Conservation (phyloP, 2,797 vertebrate genomes). For the Eulemur albifrons region DNA sequence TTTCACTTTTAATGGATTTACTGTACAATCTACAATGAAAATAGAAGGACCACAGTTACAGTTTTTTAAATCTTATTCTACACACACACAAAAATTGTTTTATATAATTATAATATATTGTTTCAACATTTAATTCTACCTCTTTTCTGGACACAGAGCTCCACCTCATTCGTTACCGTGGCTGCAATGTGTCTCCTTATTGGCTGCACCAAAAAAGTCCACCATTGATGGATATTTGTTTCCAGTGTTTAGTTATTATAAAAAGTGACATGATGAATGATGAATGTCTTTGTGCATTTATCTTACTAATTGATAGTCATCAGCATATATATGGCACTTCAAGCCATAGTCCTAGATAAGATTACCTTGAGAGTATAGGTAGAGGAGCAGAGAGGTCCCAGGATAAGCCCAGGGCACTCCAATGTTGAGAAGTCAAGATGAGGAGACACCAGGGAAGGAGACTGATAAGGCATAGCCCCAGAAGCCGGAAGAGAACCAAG, state of each 20-base stretch:
- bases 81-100: neutral
- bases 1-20: conserved; percentile 13
- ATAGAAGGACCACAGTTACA: neutral
- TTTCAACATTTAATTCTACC: neutral
- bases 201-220: neutral
- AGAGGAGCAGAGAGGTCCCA: neutral
- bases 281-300: neutral
- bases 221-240: neutral
- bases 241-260: neutral
- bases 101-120: neutral
- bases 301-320: neutral
- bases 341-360: neutral
- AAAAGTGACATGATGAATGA: neutral
- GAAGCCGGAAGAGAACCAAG: neutral
- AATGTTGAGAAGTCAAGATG: neutral
- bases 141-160: neutral
- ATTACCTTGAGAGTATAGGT: neutral
- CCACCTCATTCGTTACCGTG: neutral
- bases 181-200: neutral
- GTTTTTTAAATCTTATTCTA: neutral
- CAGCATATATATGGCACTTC: neutral
- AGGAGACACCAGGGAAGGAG: neutral
- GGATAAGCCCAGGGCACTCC: neutral
- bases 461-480: neutral
- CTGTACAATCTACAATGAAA: neutral